These are phyloP conservation scores for Chrysaora quinquecirrha DNA, from an alignment of 30 jellyfish, hydroid and myxozoan genomes.

Conservation along the genomic window DNA sequence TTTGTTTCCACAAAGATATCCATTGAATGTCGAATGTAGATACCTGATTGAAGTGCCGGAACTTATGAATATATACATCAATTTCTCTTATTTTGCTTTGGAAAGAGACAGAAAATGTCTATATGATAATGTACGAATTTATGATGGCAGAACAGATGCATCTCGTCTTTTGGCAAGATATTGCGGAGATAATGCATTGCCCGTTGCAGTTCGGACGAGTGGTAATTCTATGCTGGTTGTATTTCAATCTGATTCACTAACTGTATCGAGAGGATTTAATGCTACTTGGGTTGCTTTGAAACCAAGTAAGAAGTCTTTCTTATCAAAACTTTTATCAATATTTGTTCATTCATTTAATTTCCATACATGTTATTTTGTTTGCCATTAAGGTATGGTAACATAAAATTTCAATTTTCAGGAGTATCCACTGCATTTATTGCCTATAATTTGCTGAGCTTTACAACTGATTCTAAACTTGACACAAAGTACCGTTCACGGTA, in stretches of 20 bases:
- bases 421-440: slow-evolving; percentile 87
- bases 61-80: slow-evolving; percentile 48
- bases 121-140: slow-evolving; percentile 71
- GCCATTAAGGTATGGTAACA: too few relatives aligned
- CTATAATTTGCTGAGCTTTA: slow-evolving; percentile 77
- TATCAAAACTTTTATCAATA: too few relatives aligned
- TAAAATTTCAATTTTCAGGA: slow-evolving; percentile 37
- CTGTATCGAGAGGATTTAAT: slow-evolving; percentile 72
- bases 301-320: slow-evolving; percentile 76
- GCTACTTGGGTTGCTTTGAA: slow-evolving; percentile 90
- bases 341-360: not conserved
- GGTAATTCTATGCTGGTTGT: slow-evolving; percentile 71
- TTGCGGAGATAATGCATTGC: slow-evolving; percentile 67
- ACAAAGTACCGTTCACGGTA: slow-evolving; percentile 65
- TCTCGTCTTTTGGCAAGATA: slow-evolving; percentile 51
- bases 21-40: slow-evolving; percentile 51
- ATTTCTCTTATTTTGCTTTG: slow-evolving; percentile 67
- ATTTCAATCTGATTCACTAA: slow-evolving; percentile 63
- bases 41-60: slow-evolving; percentile 63
- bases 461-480: slow-evolving; percentile 51
- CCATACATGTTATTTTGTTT: not conserved
- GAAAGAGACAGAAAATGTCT: slow-evolving; percentile 83
- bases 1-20: slow-evolving; percentile 61
- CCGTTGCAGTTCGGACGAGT: slow-evolving; percentile 80
- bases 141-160: slow-evolving; percentile 58